phyloP scores from a whole-genome alignment of 2,113 vertebrate genomes.

The Crotalus viridis region DNA sequence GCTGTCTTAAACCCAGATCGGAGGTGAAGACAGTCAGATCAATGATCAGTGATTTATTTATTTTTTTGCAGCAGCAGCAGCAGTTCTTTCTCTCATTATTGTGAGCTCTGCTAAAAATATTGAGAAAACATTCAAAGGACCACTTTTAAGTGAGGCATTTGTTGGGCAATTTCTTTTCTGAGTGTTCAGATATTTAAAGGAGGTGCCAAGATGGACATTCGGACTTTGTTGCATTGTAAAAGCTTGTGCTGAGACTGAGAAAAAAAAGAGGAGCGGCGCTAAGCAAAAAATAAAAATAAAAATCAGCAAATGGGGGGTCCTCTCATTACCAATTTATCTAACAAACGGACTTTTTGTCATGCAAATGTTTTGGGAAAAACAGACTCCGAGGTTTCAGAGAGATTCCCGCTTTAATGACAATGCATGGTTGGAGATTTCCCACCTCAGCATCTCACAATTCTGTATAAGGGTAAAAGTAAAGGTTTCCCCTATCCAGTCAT shows the following conservation, averaged over 20 bases:
- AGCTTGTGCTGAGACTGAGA: background rate
- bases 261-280: background rate
- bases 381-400: background rate
- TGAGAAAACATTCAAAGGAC: background rate
- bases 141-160: background rate
- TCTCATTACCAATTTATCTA: background rate
- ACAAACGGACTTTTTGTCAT: background rate
- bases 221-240: background rate
- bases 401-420: background rate
- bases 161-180: background rate
- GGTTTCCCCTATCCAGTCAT: background rate
- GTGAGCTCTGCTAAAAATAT: background rate
- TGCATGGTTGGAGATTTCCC: background rate
- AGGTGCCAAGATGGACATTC: background rate
- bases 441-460: background rate
- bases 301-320: background rate
- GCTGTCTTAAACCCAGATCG: background rate
- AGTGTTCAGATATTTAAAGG: background rate
- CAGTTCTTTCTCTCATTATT: background rate
- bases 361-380: background rate
- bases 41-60: background rate
- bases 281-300: background rate
- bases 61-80: background rate
- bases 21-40: background rate
- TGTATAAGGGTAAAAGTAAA: background rate